A percentile compares a stretch with the other conserved stretches of the same genome.
Conservation (phyloP, 2,113 vertebrate species). For the Notarius lentiginosus region DNA sequence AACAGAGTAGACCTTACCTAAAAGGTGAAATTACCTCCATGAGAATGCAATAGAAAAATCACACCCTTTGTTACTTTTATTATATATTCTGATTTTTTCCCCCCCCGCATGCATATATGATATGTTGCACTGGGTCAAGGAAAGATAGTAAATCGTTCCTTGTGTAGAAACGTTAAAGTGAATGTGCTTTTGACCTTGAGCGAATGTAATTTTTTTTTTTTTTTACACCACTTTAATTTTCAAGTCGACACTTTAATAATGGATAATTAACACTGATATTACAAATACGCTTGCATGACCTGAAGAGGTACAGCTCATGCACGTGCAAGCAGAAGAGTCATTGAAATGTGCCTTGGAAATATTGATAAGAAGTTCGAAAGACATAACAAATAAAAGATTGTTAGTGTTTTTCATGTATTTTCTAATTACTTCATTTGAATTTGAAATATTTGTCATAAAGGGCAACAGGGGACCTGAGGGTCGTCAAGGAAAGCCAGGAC, state of each 20-base stretch:
- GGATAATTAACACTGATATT: background rate
- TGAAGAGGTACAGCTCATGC: background rate
- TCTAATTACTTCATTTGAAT: background rate
- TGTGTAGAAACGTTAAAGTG: background rate
- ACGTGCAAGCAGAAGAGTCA: background rate
- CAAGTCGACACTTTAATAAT: background rate
- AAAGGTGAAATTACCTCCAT: background rate
- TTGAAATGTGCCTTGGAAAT: background rate
- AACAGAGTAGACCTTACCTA: background rate
- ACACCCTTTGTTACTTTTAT: background rate
- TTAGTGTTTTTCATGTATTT: background rate
- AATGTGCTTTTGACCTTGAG: background rate
- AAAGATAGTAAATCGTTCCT: background rate
- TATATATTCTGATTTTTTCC: background rate
- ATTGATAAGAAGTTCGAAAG: background rate
- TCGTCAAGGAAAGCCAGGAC: constrained; percentile 70
- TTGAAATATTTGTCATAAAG: constrained; percentile 60
- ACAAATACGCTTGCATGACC: background rate
- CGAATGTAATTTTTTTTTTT: background rate
- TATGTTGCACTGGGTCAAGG: background rate
- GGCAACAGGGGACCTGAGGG: constrained; percentile 79
- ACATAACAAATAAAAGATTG: background rate
- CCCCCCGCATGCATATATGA: background rate
- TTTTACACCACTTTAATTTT: background rate
- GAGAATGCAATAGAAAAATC: background rate